These are phyloP conservation scores for Karalla daura DNA, from an alignment of 2,797 vertebrate genomes.

Conservation along the genomic window DNA sequence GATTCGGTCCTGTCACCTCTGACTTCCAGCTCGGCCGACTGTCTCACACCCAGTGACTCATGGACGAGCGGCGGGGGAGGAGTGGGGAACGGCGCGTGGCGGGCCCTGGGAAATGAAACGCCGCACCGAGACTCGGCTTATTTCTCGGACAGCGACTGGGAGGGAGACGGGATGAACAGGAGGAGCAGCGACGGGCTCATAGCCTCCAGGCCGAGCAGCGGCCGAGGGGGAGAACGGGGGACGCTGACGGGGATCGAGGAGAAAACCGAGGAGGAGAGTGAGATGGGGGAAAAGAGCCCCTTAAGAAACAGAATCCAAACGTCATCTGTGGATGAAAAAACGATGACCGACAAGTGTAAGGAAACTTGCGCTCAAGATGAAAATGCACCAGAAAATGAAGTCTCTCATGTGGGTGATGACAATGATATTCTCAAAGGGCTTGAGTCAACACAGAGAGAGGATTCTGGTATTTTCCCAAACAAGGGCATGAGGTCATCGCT, in stretches of 20 bases:
- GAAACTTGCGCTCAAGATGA: constrained; percentile 29
- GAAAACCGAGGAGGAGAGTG: constrained; percentile 82
- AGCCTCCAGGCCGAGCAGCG: constrained; percentile 70
- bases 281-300: constrained; percentile 62
- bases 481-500: constrained; percentile 53
- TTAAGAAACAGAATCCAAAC: constrained; percentile 46
- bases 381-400: constrained; percentile 47
- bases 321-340: constrained; percentile 29
- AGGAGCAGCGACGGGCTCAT: constrained; percentile 77
- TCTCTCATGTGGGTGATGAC: constrained; percentile 40
- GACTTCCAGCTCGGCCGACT: constrained; percentile 84
- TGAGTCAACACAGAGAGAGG: constrained; percentile 62
- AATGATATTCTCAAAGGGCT: constrained; percentile 58
- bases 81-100: constrained; percentile 77
- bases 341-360: constrained; percentile 36
- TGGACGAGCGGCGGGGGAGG: constrained; percentile 69
- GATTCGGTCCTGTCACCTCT: constrained; percentile 85
- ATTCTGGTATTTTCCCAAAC: constrained; percentile 71
- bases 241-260: constrained; percentile 84
- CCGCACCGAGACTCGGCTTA: constrained; percentile 90
- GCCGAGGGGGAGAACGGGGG: constrained; percentile 79
- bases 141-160: constrained; percentile 90
- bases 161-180: constrained; percentile 80
- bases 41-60: constrained; percentile 89
- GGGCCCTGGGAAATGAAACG: constrained; percentile 87